Base-by-base conservation (phyloP, 64 coral and sea anemone species). In the Montipora capricornis region DNA sequence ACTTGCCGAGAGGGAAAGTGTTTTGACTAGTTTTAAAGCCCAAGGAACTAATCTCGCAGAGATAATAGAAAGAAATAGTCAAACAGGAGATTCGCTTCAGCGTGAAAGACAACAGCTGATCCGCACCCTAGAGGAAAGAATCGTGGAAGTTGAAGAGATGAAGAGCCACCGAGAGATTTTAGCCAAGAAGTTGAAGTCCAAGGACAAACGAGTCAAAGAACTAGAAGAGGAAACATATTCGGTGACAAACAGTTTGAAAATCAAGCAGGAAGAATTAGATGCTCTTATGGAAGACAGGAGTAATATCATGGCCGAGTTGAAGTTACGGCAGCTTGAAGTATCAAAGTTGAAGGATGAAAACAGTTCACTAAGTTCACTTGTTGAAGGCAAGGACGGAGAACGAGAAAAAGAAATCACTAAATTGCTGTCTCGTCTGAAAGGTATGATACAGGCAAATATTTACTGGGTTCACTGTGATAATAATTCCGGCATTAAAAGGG, bases 381-480 rank as follows among this genome's bases (percentile, higher is more conserved):
- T 99, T 13, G 89, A 96, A 92, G 98, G 98, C n/a, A 94, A 92
- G 77, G 78, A 96, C 49, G 95, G 95, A 89, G 92, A 96, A 62
- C 89, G 92, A 4, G 94, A 99, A 16, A 96, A 96, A 59, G 98
- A 99, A 84, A 99, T 99, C 80, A 91, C 73, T 29, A 96, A 99
- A 78, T 76, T 99, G 48, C 44, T 99, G 49, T 99, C 98, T 59
- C 81, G 98, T 80, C 89, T 99, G 11, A 99, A 99, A 99, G 95
- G 98, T 99, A 87, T 20, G 69, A 4, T 17, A 20, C 0, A 6
- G 17, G 8, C 6, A 71, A 24, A 5, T 71, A 15, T 64, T 16
- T 3, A 14, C 13, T 57, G 6, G 53, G 37, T 37, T 37, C 37
- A 37, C 37, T 37, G 37, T 37, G 37, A 37, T 37, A 37, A 37